These are phyloP conservation scores for Coptotermes formosanus DNA, from an alignment of 1,140 invertebrate species.

Conservation along the genomic window DNA sequence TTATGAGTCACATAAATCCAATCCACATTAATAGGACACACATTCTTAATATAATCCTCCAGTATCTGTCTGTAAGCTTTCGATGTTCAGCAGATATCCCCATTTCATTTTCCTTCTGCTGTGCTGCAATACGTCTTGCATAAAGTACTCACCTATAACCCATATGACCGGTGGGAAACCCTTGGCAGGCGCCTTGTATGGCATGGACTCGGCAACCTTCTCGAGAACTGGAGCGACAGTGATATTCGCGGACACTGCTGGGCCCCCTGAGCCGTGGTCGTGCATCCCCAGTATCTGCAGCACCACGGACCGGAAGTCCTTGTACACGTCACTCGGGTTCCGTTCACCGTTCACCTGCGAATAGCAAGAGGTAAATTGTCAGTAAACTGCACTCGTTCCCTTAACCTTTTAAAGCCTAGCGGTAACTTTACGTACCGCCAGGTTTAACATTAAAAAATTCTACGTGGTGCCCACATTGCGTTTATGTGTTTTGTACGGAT, in stretches of 20 bases:
- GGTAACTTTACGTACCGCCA: too few relatives aligned
- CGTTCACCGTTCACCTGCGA: conserved; percentile 77
- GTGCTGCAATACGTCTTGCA: not conserved
- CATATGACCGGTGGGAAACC: conserved; percentile 59
- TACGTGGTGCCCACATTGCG: too few relatives aligned
- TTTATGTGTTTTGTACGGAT: too few relatives aligned
- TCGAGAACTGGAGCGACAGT: conserved; percentile 43
- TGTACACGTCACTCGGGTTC: conserved; percentile 77
- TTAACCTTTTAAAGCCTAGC: too few relatives aligned
- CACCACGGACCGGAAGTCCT: conserved; percentile 72
- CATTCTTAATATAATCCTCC: too few relatives aligned
- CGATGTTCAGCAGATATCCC: too few relatives aligned
- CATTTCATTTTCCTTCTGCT: too few relatives aligned
- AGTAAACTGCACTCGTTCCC: not conserved
- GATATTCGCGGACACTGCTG: conserved; percentile 43
- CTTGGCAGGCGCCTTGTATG: conserved; percentile 35
- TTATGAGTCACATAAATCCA: too few relatives aligned
- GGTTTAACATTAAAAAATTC: too few relatives aligned
- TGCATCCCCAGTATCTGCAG: conserved; percentile 66
- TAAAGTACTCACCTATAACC: conserved; percentile 64
- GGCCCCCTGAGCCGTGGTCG: conserved; percentile 44
- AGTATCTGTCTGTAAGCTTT: too few relatives aligned
- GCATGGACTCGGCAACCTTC: conserved; percentile 42
- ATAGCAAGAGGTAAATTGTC: not conserved
- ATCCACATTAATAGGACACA: too few relatives aligned